phyloP scores from a whole-genome alignment of 2,888 invertebrate species.

The Mythimna vitellina region DNA sequence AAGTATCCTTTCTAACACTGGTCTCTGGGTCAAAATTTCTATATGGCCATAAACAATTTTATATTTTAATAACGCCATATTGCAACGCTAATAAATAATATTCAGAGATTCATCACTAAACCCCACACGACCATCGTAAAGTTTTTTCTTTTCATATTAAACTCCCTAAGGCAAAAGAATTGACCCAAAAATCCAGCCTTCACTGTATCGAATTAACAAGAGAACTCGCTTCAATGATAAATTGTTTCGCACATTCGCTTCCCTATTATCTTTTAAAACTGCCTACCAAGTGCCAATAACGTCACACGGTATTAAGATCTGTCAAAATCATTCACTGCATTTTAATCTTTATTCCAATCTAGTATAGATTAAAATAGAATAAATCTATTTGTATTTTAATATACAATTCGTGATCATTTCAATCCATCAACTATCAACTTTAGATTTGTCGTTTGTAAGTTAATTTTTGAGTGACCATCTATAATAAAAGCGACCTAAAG shows the following conservation, averaged over 20 bases:
- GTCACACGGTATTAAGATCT: conserved; percentile 24
- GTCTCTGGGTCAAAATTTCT: conserved; percentile 22
- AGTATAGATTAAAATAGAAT: conserved; percentile 40
- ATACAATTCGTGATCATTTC: background rate
- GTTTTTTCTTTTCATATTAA: conserved; percentile 73
- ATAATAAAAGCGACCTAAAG: background rate
- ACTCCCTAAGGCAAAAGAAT: conserved; percentile 72
- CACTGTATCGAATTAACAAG: conserved; percentile 86
- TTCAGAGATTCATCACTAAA: conserved; percentile 66
- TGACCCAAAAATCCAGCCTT: conserved; percentile 79
- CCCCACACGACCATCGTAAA: conserved; percentile 66
- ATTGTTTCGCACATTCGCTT: conserved; percentile 78
- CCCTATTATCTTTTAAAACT: conserved; percentile 68
- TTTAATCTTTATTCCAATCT: conserved; percentile 25
- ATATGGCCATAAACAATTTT: conserved; percentile 53
- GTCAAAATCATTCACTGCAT: conserved; percentile 27
- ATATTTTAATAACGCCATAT: conserved; percentile 62
- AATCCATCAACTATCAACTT: background rate
- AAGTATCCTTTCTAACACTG: conserved; percentile 24
- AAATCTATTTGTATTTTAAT: background rate
- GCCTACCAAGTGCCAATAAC: conserved; percentile 49
- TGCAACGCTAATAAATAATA: conserved; percentile 63
- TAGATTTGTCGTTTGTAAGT: background rate
- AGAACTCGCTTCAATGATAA: conserved; percentile 82
- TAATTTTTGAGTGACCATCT: background rate